Evolutionary conservation across 2,888 invertebrate genomes (phyloP), one percentile per base, ranked within the genome.

Genomic region (Platerodrilus igneus): DNA sequence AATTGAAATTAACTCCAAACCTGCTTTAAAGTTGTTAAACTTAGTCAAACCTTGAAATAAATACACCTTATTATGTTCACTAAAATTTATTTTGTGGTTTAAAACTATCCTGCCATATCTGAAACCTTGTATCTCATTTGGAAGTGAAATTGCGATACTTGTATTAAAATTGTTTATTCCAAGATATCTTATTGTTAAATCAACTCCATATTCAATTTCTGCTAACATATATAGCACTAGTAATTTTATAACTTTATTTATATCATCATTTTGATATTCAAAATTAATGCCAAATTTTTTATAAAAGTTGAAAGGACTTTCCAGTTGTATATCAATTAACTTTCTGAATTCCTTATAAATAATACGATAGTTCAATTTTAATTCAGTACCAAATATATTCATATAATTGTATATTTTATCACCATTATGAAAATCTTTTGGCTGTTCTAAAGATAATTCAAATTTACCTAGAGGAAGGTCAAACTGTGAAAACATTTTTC

Each of bases 201-300:
- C 40, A 9, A 43, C 33, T 2, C 48, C 50, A 11, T 37, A 19
- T 13, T 35, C 44, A 14, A 31, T 27, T 18, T 34, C 19, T 13
- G 41, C 23, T n/a, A 18, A 33, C 3, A 48, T 48, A 36, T 45
- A 41, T 28, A 32, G 30, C 7, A 51, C n/a, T 15, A 48, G 20
- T 10, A 29, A 28, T 20, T 42, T 23, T 22, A 37, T 7, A 2
- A 33, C 11, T 20, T 29, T 35, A 13, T 34, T 27, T 17, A n/a
- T n/a, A n/a, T 14, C 21, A 9, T 28, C 14, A 8, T 28, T 40
- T 34, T 38, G 39, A 25, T 43, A 36, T 31, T 47, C 41, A 6
- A 44, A 14, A 26, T 44, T 18, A 14, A 50, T 26, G 8, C 21
- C 33, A 19, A 42, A 46, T 28, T 44, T 40, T 19, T 48, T 39